Conservation (phyloP, 1,140 invertebrate genomes). For the Chlorops oryzae region DNA sequence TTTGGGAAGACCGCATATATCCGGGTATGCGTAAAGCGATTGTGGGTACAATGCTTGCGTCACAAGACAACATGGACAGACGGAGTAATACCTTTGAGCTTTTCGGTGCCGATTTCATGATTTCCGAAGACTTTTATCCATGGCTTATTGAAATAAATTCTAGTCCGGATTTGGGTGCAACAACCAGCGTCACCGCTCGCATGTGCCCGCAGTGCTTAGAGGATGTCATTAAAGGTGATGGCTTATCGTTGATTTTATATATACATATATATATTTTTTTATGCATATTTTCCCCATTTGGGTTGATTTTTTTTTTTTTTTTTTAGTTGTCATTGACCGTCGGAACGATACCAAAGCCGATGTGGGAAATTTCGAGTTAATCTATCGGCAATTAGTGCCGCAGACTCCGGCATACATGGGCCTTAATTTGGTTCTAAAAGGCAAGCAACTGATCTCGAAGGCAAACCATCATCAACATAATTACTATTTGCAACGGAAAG, state of each 20-base stretch:
- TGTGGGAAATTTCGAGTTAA: conserved; percentile 80
- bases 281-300: not conserved
- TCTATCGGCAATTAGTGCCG: conserved; percentile 67
- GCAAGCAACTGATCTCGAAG: conserved; percentile 41
- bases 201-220: conserved; percentile 83
- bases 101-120: conserved; percentile 91
- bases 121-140: conserved; percentile 79
- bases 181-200: conserved; percentile 79
- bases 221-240: conserved; percentile 84
- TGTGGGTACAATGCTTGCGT: conserved; percentile 77
- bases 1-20: conserved; percentile 77
- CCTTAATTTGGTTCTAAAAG: conserved; percentile 43
- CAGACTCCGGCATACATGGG: conserved; percentile 79
- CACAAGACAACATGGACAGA: conserved; percentile 79
- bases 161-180: conserved; percentile 82
- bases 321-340: conserved; percentile 81
- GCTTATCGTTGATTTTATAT: not conserved
- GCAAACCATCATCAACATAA: conserved; percentile 22
- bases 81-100: conserved; percentile 86
- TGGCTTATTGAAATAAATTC: conserved; percentile 95
- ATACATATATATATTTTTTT: not conserved
- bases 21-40: conserved; percentile 86
- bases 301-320: conserved; percentile 14
- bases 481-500: conserved; percentile 31
- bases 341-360: conserved; percentile 69